phyloP scores from a whole-genome alignment of 1,140 invertebrate species.

The Heliconius nattereri region DNA sequence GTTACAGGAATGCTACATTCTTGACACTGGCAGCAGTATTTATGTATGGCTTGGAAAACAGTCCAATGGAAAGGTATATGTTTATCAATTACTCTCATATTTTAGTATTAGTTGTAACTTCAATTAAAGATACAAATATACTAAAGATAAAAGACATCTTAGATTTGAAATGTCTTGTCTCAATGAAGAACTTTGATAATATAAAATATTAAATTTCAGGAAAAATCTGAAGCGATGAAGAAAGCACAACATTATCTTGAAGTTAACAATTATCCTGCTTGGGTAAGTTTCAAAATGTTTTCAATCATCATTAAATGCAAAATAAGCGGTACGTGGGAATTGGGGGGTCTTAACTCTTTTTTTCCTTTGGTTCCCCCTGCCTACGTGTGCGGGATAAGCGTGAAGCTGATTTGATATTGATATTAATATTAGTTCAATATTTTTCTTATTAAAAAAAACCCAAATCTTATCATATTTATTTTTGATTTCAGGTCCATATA shows the following conservation, averaged over 20 bases:
- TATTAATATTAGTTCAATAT: too few species aligned
- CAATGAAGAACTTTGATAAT: background rate
- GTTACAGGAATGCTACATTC: constrained; percentile 90
- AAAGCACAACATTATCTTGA: constrained; percentile 88
- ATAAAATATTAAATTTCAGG: constrained; percentile 69
- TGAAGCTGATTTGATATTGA: too few species aligned
- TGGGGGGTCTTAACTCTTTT: background rate
- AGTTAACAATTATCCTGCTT: constrained; percentile 88
- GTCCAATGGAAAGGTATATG: constrained; percentile 83
- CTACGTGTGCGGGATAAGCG: background rate
- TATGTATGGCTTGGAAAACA: constrained; percentile 94
- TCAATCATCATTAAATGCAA: background rate
- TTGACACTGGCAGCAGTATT: constrained; percentile 91
- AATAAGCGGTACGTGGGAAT: too few species aligned
- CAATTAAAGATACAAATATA: too few species aligned
- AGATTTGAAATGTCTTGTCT: too few species aligned
- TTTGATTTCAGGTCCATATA: constrained; percentile 83
- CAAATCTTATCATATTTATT: background rate
- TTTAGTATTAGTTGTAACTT: background rate
- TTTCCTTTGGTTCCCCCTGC: background rate
- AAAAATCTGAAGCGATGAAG: constrained; percentile 89
- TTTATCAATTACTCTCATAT: background rate
- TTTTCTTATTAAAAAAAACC: too few species aligned
- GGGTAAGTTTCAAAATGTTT: constrained; percentile 82
- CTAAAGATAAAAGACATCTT: too few species aligned